Percentiles rank a stretch among this genome's conserved stretches.
Conservation (phyloP, 2,888 invertebrate species). For the Xylota sylvarum region DNA sequence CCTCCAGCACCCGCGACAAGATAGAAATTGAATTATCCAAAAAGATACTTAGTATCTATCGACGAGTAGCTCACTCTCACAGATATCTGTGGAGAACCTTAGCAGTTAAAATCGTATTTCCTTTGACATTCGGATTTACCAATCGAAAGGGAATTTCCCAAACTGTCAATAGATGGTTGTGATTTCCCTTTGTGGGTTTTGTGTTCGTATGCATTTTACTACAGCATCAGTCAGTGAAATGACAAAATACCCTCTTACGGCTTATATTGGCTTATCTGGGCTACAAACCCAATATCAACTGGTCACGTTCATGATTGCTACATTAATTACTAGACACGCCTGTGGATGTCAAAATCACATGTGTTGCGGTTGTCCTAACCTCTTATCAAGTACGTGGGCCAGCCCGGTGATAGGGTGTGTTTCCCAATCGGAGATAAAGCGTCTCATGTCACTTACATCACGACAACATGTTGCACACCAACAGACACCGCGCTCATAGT, state of each 20-base stretch:
- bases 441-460: conserved; percentile 24
- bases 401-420: conserved; percentile 34
- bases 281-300: conserved; percentile 16
- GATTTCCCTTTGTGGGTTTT: no score
- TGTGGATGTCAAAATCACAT: conserved; percentile 37
- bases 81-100: no score
- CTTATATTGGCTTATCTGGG: neutral
- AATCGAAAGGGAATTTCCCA: no score
- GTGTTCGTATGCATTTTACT: neutral
- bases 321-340: conserved; percentile 14
- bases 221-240: neutral
- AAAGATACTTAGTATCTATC: no score
- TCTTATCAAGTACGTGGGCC: conserved; percentile 40
- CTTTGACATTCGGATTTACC: no score
- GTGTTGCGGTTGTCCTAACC: conserved; percentile 35
- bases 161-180: no score
- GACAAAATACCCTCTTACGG: neutral
- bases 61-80: no score
- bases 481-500: conserved; percentile 1
- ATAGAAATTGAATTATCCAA: no score
- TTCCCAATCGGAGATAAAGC: conserved; percentile 52
- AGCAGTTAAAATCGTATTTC: no score
- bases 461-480: conserved; percentile 18
- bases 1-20: no score
- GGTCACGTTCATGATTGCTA: neutral